Percentiles rank a stretch among this genome's conserved stretches.
Evolutionary conservation across 2,113 vertebrate genomes (phyloP).

Genomic region (Odobenus rosmarus): DNA sequence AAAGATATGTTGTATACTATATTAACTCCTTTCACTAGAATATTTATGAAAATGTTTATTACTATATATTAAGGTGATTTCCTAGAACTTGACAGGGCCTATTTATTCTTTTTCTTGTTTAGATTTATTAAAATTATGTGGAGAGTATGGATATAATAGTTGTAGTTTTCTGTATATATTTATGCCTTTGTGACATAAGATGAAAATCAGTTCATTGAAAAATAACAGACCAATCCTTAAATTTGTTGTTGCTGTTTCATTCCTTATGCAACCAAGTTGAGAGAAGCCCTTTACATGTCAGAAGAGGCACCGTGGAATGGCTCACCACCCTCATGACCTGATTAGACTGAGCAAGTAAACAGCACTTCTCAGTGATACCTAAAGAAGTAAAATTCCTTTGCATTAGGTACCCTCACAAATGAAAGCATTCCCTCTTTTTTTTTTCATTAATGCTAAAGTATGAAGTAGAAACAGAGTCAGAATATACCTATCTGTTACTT

Average conservation of each 20-base stretch:
- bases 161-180: background rate
- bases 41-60: conserved; percentile 10
- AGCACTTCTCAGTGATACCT: background rate
- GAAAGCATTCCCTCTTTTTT: background rate
- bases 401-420: background rate
- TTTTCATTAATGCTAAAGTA: background rate
- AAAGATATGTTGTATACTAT: background rate
- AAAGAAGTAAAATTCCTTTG: background rate
- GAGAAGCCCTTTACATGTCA: background rate
- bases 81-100: background rate
- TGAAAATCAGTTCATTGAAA: background rate
- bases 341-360: background rate
- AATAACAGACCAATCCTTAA: background rate
- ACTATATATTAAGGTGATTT: background rate
- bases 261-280: background rate
- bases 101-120: conserved; percentile 11
- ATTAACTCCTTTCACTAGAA: background rate
- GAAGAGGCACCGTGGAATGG: background rate
- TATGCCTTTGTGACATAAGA: background rate
- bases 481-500: background rate
- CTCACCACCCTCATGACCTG: background rate
- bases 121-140: background rate
- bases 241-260: background rate
- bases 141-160: background rate
- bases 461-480: background rate